Percentiles rank a stretch among this genome's conserved stretches.
Conservation (phyloP, 53 echinoderm and acorn worm genomes). For the Zoroaster sp. region DNA sequence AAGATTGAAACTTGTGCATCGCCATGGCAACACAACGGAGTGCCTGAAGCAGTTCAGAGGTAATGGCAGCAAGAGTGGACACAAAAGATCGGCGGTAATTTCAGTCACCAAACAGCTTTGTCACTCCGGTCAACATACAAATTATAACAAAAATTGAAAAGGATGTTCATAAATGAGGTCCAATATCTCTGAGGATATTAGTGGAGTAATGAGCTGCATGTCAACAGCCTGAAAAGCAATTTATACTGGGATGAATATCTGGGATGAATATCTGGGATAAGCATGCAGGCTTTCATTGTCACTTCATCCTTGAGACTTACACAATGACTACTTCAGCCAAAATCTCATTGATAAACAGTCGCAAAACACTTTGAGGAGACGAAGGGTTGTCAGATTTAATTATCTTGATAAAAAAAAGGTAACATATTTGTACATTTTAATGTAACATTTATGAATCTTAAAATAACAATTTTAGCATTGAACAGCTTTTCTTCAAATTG, state of each 20-base stretch:
- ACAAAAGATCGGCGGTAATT: background rate
- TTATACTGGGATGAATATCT: background rate
- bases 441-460: no score
- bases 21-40: constrained; percentile 37
- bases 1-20: constrained; percentile 11
- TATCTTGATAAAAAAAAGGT: no score
- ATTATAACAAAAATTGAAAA: background rate
- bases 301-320: background rate
- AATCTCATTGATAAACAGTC: no score
- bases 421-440: no score
- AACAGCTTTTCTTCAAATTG: no score
- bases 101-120: background rate
- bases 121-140: background rate
- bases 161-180: background rate
- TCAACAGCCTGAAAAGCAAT: background rate
- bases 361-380: no score
- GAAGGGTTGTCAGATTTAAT: no score
- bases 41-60: background rate
- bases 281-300: constrained; percentile 5
- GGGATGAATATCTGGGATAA: constrained; percentile 8
- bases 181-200: background rate
- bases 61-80: background rate
- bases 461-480: no score
- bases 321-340: constrained; percentile 21
- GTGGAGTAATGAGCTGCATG: constrained; percentile 1